Evolutionary conservation across 2,888 invertebrate species (phyloP).

Genomic region (Platycheirus albimanus): DNA sequence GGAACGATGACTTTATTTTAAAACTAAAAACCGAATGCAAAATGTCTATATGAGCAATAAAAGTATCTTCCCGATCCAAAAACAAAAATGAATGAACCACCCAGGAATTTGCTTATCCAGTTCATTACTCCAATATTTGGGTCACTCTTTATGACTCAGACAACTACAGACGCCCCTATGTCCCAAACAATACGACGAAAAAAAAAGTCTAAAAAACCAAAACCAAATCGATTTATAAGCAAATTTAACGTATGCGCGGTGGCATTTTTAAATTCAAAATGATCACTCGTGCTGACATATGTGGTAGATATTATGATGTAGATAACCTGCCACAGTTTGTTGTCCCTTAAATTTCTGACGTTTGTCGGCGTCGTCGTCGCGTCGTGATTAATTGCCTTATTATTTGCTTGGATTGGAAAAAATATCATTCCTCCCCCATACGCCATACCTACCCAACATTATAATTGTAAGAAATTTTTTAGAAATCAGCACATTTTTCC

Average conservation of each 20-base stretch:
- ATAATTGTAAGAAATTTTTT: background rate
- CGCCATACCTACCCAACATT: background rate
- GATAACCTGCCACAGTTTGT: constrained; percentile 41
- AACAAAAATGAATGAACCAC: background rate
- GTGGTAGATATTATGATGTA: constrained; percentile 16
- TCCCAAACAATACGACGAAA: background rate
- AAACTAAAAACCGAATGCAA: too few relatives aligned
- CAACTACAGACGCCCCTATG: constrained; percentile 36
- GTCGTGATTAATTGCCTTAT: constrained; percentile 56
- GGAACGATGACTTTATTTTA: too few relatives aligned
- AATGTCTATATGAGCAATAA: background rate
- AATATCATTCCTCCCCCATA: constrained; percentile 44
- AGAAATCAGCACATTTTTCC: constrained; percentile 51
- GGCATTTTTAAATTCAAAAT: constrained; percentile 50
- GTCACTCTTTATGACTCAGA: constrained; percentile 54
- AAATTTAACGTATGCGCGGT: constrained; percentile 51
- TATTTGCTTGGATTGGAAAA: constrained; percentile 47
- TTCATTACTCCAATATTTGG: constrained; percentile 32
- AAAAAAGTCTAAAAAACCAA: constrained; percentile 9
- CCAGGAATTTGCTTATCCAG: constrained; percentile 47
- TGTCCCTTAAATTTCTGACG: constrained; percentile 30
- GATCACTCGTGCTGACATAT: constrained; percentile 62
- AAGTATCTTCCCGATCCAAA: constrained; percentile 7
- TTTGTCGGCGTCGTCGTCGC: background rate
- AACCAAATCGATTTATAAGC: background rate